Evolutionary conservation across 2,797 vertebrate genomes (phyloP), one percentile per base, ranked within the genome.

Genomic region (Microchirus variegatus): DNA sequence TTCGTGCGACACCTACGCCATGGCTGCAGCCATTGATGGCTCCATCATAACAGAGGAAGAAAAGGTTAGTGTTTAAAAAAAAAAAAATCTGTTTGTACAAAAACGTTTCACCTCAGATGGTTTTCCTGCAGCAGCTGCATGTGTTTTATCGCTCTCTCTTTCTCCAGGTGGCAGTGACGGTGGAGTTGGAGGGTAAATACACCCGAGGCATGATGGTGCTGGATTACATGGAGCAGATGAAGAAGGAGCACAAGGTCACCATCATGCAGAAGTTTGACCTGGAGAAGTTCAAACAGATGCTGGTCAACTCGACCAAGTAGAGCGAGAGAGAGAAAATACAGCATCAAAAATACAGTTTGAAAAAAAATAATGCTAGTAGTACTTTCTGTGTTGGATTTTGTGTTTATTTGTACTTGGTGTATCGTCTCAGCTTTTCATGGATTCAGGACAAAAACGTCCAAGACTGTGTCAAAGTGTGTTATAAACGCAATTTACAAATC

Each of bases 171-270:
- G 46, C 46, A 2, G 44, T 46, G 44, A 46, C 44, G 8, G 44
- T 46, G 44, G 44, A 46, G 44, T 18, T 46, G 44, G 2, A 10
- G 9, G 44, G 44, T 1, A n/a, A 17, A 19, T 11, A 15, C 22
- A 49, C 51, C 36, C 35, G 36, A 36, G 47, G 22, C 47, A 49
- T 31, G 47, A 49, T 49, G 22, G 47, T 49, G 19, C 19, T 26
- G 47, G 47, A 49, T 22, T 49, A 49, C 13, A 49, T 49, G 13
- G 13, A 49, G 19, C 19, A 31, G 47, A 4, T 49, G 18, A 15
- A 31, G 16, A 46, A 46, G 9, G 7, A 46, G 10, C 51, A 53
- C 16, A 53, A 53, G 36, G 51, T 14, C 16, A 10, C 5, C 51
- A 40, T 53, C 31, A 18, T 53, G 17, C 12, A 53, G 36, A 38